These are phyloP conservation scores for Xiphorhynchus erythropygius DNA, from an alignment of 2,797 vertebrate genomes.

Conservation along the genomic window DNA sequence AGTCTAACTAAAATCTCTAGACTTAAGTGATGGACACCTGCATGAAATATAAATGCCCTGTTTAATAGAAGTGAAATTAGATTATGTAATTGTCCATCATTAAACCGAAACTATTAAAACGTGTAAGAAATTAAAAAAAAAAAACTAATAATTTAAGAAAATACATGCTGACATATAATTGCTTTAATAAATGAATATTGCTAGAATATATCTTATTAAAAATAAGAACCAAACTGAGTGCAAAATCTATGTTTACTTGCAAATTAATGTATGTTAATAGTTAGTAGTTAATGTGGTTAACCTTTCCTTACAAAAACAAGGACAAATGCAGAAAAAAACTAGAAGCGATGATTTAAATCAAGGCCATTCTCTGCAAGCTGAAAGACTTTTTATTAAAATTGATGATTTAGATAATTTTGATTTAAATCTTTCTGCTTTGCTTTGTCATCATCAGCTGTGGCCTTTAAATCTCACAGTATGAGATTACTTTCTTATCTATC, in stretches of 20 bases:
- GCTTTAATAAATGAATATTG: not conserved
- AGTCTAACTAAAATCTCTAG: not conserved
- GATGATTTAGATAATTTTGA: not conserved
- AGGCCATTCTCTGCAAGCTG: not conserved
- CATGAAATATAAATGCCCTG: conserved; percentile 28
- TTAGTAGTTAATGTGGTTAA: not conserved
- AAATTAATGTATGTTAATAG: conserved; percentile 22
- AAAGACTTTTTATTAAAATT: not conserved
- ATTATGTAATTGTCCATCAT: conserved; percentile 10
- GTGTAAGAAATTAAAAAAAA: not conserved
- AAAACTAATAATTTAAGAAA: not conserved
- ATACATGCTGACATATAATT: conserved; percentile 7
- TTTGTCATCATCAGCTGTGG: not conserved
- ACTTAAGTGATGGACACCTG: not conserved
- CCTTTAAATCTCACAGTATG: not conserved
- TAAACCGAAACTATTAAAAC: conserved; percentile 22
- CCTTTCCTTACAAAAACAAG: conserved; percentile 7
- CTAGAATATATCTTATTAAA: not conserved
- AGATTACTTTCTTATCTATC: not conserved
- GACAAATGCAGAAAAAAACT: not conserved
- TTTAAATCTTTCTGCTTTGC: not conserved
- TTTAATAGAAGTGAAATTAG: conserved; percentile 30
- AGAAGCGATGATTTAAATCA: not conserved
- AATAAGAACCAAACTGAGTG: not conserved
- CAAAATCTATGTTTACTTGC: conserved; percentile 28